These are phyloP conservation scores for Gymnoscopelus microlampas DNA, from an alignment of 2,797 vertebrate genomes.

Conservation along the genomic window DNA sequence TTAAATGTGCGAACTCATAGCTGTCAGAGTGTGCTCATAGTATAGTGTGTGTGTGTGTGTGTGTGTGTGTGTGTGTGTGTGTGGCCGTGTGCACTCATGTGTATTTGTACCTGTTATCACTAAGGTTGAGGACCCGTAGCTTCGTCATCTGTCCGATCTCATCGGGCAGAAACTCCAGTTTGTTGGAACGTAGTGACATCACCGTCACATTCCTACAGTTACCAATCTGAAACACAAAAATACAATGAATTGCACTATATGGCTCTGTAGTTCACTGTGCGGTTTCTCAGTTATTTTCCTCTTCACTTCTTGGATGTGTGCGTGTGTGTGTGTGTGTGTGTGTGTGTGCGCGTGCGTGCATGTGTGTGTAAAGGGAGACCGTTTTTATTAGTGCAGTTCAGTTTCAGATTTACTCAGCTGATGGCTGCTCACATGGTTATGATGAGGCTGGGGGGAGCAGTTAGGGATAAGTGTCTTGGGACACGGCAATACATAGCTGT, in stretches of 20 bases:
- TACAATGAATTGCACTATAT: slow-evolving; percentile 14
- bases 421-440: too few relatives aligned
- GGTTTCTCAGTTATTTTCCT: not conserved
- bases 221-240: slow-evolving; percentile 86
- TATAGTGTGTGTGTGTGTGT: slow-evolving; percentile 13
- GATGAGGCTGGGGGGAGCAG: too few relatives aligned
- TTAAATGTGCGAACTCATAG: too few relatives aligned
- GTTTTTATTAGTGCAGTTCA: too few relatives aligned
- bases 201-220: slow-evolving; percentile 98
- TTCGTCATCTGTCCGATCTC: slow-evolving; percentile 99
- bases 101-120: slow-evolving; percentile 92
- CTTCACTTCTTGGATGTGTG: not conserved
- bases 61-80: slow-evolving; percentile 11
- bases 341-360: too few relatives aligned
- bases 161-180: slow-evolving; percentile 97
- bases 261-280: not conserved
- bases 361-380: not conserved
- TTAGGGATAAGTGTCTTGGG: too few relatives aligned
- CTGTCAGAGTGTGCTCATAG: slow-evolving; percentile 51
- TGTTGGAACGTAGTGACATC: slow-evolving; percentile 98
- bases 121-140: slow-evolving; percentile 95
- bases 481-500: too few relatives aligned
- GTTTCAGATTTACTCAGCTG: too few relatives aligned
- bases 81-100: not conserved
- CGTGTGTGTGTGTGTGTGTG: not conserved